Evolutionary conservation across 2,797 vertebrate genomes (phyloP).

Genomic region (Scolopax bukidnonensis): DNA sequence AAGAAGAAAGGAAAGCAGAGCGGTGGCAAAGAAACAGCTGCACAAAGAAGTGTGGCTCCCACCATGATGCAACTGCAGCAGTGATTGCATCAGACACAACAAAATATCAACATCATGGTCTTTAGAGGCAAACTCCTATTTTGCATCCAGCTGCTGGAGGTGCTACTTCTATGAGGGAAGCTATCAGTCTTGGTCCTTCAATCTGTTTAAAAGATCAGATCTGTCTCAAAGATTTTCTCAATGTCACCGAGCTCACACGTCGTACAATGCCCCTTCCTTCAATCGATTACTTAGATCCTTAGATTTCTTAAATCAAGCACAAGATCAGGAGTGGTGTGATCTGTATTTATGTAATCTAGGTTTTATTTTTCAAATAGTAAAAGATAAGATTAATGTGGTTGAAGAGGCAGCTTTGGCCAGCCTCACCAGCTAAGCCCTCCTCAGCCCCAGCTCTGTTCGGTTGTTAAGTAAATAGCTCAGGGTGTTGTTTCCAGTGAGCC

Average conservation of each 20-base stretch:
- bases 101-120: neutral
- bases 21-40: neutral
- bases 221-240: neutral
- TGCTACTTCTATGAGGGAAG: neutral
- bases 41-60: neutral
- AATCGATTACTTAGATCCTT: neutral
- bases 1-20: neutral
- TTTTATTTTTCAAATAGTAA: neutral
- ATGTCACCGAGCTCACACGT: neutral
- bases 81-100: neutral
- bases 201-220: neutral
- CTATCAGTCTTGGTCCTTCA: neutral
- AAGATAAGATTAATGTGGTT: neutral
- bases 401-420: neutral
- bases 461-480: neutral
- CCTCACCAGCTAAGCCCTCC: neutral
- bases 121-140: neutral
- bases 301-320: neutral
- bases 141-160: neutral
- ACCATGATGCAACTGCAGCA: neutral
- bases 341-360: neutral
- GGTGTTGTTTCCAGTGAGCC: fast-evolving
- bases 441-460: neutral
- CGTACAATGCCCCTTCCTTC: neutral
- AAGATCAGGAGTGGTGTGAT: neutral